A percentile compares a stretch with the other conserved stretches of the same genome.
phyloP scores from a whole-genome alignment of 1,140 invertebrate species.

The Orchestia grillus region DNA sequence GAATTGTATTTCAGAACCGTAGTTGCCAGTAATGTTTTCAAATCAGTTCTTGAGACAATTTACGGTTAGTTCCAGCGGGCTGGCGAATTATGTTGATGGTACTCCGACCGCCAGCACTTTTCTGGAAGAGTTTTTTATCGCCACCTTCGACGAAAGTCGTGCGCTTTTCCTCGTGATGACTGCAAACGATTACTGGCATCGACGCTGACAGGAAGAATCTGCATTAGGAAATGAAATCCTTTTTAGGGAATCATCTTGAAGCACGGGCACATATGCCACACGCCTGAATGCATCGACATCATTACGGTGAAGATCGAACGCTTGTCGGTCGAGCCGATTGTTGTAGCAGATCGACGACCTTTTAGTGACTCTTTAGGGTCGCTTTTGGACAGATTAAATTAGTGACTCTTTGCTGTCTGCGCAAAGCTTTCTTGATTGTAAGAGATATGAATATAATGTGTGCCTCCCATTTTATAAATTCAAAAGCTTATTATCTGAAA shows the following conservation, averaged over 20 bases:
- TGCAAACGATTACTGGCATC: slow-evolving; percentile 9
- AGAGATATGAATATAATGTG: neutral
- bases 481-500: neutral
- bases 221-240: slow-evolving; percentile 37
- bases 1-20: neutral
- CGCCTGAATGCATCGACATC: slow-evolving; percentile 23
- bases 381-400: neutral
- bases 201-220: neutral
- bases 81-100: neutral
- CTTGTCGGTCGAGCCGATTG: neutral
- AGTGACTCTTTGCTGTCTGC: neutral
- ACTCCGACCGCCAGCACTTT: neutral
- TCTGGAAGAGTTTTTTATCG: neutral
- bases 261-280: slow-evolving; percentile 26
- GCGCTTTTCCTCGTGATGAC: neutral
- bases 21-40: neutral
- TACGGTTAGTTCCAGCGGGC: neutral
- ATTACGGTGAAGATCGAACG: neutral
- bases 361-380: neutral
- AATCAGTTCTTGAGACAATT: neutral
- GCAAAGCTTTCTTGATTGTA: neutral
- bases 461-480: neutral
- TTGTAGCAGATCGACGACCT: neutral
- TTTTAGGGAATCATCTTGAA: neutral
- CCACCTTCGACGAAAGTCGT: neutral